Evolutionary conservation across 2,797 vertebrate species (phyloP).

Genomic region (Glossophaga mutica): DNA sequence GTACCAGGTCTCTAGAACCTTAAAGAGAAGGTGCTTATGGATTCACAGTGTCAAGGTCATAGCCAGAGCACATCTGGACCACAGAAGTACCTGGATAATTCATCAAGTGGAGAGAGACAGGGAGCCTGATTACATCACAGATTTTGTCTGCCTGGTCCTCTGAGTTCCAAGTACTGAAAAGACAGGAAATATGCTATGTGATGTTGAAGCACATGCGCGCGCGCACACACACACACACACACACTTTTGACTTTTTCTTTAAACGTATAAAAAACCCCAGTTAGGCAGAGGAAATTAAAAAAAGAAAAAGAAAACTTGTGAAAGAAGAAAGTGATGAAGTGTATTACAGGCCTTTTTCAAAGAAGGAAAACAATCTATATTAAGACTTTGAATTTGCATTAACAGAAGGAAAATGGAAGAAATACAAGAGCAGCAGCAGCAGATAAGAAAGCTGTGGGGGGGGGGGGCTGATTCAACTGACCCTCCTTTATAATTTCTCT

Average conservation of each 20-base stretch:
- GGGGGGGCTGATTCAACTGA: background rate
- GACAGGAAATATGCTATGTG: conserved; percentile 63
- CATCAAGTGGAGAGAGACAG: background rate
- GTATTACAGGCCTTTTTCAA: background rate
- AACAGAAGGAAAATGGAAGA: conserved; percentile 48
- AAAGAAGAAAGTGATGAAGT: conserved; percentile 54
- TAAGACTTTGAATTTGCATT: conserved; percentile 54
- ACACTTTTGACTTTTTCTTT: conserved; percentile 60
- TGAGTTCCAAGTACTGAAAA: conserved; percentile 58
- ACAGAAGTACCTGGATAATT: background rate
- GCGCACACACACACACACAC: too few species aligned
- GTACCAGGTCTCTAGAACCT: background rate
- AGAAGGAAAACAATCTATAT: conserved; percentile 49
- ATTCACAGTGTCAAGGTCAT: background rate
- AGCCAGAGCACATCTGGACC: background rate
- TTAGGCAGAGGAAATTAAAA: background rate
- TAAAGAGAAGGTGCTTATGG: background rate
- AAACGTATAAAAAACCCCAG: conserved; percentile 70
- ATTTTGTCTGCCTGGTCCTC: conserved; percentile 51
- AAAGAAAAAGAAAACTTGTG: background rate
- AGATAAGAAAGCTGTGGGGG: background rate
- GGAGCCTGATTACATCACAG: background rate
- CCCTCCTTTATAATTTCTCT: background rate
- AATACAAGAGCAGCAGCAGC: background rate
- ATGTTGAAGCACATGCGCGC: background rate